Conservation (phyloP, 2,797 vertebrate genomes). For the Avahi laniger region DNA sequence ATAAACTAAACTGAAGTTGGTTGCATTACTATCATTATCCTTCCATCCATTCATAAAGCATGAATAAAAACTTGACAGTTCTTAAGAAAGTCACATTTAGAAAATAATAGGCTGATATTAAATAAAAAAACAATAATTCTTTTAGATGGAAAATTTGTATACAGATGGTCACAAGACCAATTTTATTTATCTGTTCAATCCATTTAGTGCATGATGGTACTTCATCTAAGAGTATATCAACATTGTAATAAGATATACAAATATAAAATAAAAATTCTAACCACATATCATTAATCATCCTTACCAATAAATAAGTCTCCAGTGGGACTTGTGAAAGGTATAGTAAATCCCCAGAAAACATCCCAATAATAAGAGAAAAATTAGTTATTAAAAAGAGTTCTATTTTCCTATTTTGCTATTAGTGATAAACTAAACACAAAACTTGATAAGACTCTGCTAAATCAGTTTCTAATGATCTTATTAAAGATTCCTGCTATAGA, state of each 20-base stretch:
- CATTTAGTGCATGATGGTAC: conserved; percentile 67
- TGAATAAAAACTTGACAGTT: conserved; percentile 32
- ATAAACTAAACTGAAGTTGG: neutral
- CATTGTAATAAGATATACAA: conserved; percentile 73
- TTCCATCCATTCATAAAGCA: neutral
- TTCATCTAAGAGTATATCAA: conserved; percentile 75
- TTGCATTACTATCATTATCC: neutral
- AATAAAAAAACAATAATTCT: conserved; percentile 51
- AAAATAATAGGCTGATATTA: neutral
- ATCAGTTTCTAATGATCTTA: neutral
- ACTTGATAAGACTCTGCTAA: neutral
- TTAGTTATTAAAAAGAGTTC: conserved; percentile 48
- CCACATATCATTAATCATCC: conserved; percentile 69
- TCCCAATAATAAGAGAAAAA: conserved; percentile 55
- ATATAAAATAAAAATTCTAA: conserved; percentile 43
- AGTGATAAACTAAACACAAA: conserved; percentile 20
- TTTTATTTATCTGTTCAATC: conserved; percentile 69
- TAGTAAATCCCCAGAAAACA: conserved; percentile 57
- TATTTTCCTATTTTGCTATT: conserved; percentile 41
- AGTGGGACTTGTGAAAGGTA: conserved; percentile 10
- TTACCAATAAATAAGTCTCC: conserved; percentile 63
- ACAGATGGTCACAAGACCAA: conserved; percentile 50
- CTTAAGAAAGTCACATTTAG: neutral
- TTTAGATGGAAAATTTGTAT: conserved; percentile 52
- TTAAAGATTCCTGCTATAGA: neutral